A percentile compares a stretch with the other conserved stretches of the same genome.
Conservation (phyloP, 2,797 vertebrate genomes). For the Hoplostethus mediterraneus region DNA sequence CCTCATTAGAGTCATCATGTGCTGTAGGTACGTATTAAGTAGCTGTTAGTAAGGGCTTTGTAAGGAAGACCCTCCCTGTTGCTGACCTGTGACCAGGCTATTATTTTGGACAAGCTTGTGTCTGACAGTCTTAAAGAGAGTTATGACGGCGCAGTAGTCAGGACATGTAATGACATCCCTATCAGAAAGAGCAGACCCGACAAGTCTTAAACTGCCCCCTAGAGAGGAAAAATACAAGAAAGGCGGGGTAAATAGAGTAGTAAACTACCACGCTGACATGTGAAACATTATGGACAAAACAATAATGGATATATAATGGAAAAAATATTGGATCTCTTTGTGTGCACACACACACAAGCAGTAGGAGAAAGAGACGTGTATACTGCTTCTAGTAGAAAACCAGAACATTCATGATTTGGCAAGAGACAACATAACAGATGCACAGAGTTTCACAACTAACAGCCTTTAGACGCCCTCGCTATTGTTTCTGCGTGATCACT, state of each 20-base stretch:
- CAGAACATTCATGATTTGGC: constrained; percentile 1
- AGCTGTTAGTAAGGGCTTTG: constrained; percentile 37
- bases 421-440: constrained; percentile 7
- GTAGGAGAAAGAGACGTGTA: background rate
- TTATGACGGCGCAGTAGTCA: constrained; percentile 66
- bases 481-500: background rate
- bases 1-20: constrained; percentile 23
- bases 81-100: constrained; percentile 37
- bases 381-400: constrained; percentile 21
- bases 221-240: constrained; percentile 77
- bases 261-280: constrained; percentile 58
- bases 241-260: constrained; percentile 73
- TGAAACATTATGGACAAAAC: background rate
- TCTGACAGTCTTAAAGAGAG: constrained; percentile 43
- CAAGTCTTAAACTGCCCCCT: constrained; percentile 86
- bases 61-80: constrained; percentile 45
- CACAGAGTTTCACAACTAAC: background rate
- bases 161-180: constrained; percentile 72
- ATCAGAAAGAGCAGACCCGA: constrained; percentile 84
- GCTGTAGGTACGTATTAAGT: constrained; percentile 22
- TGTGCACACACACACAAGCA: background rate
- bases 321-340: too few species aligned
- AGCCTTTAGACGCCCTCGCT: background rate
- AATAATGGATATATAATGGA: constrained; percentile 28
- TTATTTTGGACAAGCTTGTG: constrained; percentile 36